Evolutionary conservation across 2,888 invertebrate genomes (phyloP).

Genomic region (Autographa gamma): DNA sequence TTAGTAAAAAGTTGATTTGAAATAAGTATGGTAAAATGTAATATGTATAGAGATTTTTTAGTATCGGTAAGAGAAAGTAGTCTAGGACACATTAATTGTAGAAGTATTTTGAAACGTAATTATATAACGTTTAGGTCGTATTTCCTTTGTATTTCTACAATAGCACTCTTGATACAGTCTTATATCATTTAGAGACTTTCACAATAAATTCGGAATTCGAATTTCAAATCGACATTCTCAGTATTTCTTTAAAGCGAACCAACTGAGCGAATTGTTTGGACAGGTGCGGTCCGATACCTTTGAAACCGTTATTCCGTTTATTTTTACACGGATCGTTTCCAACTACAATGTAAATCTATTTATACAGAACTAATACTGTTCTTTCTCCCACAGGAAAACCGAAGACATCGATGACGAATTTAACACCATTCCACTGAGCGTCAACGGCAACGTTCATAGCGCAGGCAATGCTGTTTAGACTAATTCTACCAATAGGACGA

Average conservation of each 20-base stretch:
- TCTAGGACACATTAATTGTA: not conserved
- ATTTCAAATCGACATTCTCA: not conserved
- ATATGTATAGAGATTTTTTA: too few species aligned
- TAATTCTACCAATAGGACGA: conserved; percentile 40
- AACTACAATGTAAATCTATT: conserved; percentile 12
- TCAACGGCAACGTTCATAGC: conserved; percentile 81
- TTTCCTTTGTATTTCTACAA: not conserved
- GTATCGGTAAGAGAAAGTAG: too few species aligned
- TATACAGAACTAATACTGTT: conserved; percentile 10
- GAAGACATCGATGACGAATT: conserved; percentile 85
- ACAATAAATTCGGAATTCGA: not conserved
- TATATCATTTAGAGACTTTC: not conserved
- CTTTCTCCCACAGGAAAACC: conserved; percentile 77
- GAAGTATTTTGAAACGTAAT: not conserved
- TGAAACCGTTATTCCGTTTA: conserved; percentile 1
- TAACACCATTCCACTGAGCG: conserved; percentile 85
- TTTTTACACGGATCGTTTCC: not conserved
- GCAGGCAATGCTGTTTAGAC: conserved; percentile 85
- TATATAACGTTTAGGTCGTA: not conserved
- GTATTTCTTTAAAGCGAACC: not conserved
- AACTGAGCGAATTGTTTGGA: conserved; percentile 4
- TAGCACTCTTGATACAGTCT: not conserved
- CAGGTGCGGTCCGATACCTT: conserved; percentile 4
- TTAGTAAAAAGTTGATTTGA: too few species aligned
- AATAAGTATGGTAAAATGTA: too few species aligned